Conservation (phyloP, 2,113 vertebrate genomes). For the Terrapene triunguis region DNA sequence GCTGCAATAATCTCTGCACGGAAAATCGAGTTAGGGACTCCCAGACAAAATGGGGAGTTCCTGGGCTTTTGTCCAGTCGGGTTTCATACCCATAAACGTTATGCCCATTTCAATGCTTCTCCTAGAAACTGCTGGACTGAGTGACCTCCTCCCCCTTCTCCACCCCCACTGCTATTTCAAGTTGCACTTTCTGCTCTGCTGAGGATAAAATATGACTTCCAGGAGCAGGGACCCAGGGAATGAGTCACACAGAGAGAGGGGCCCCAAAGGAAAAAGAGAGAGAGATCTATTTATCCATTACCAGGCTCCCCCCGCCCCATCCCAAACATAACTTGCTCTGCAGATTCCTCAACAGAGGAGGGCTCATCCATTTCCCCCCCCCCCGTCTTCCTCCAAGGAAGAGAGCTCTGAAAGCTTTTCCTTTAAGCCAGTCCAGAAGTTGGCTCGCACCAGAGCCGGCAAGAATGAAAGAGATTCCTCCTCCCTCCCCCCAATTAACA, state of each 20-base stretch:
- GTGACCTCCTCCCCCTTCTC: background rate
- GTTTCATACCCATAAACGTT: background rate
- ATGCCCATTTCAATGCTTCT: background rate
- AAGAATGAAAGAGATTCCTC: constrained; percentile 32
- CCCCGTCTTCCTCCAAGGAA: background rate
- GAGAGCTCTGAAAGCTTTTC: constrained; percentile 4
- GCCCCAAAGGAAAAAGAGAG: constrained; percentile 31
- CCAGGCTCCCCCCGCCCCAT: background rate
- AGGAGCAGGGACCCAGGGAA: background rate
- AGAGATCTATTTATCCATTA: background rate
- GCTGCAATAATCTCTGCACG: constrained; percentile 12
- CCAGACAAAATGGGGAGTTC: background rate
- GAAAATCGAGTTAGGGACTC: background rate
- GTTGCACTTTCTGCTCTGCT: background rate
- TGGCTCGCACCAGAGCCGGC: constrained; percentile 36
- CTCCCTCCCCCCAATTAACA: constrained; percentile 22
- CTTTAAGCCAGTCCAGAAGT: constrained; percentile 55
- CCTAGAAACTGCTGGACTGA: background rate
- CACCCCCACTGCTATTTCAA: background rate
- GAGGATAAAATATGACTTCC: background rate
- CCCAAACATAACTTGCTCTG: background rate
- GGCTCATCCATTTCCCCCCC: background rate
- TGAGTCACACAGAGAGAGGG: background rate
- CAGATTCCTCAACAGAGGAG: background rate
- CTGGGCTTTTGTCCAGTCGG: background rate